Base-by-base conservation (phyloP, 2,113 vertebrate species). In the Lophius piscatorius region DNA sequence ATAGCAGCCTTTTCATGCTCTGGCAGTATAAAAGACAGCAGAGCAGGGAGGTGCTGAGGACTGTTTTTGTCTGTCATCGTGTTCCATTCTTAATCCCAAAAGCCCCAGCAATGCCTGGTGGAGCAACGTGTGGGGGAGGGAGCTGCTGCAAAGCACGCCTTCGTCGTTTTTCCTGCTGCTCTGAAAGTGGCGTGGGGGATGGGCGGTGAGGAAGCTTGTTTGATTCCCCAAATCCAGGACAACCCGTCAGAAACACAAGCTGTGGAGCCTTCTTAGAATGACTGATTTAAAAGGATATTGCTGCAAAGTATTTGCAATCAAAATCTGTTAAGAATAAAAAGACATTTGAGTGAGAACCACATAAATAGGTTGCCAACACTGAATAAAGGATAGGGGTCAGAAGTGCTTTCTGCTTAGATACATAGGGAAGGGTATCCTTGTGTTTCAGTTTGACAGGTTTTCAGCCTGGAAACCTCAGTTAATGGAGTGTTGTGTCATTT, bases 31-130 rank as follows among this genome's bases (percentile, higher is more conserved):
- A 85, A 86, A 86, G 87, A 82, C 86, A 69, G 76, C 77, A 63
- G 74, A 74, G 70, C 73, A 64, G 87, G 84, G 89, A 84, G 83
- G 83, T 84, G 84, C 82, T 83, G 73, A 74, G 84, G 82, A 88
- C 83, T 84, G 84, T 89, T 89, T 87, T 88, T 89, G 87, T 90
- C 85, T 88, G 88, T 90, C 87, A 85, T 87, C 86, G 76, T 87
- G 89, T 82, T 87, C 87, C 84, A 83, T 84, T 89, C 86, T 86
- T 89, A 90, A 90, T 90, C 87, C 89, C 87, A 85, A 82, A 83
- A 88, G 83, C 87, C 80, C 81, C 76, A 70, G 85, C 77, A 72
- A 83, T 84, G 84, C 78, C 83, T 86, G 80, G 66, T 81, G 81
- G 80, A 86, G 76, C 68, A 54, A 76, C 28, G 67, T 76, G 82